phyloP scores from a whole-genome alignment of 2,888 invertebrate genomes.

The Iphiclides podalirius region DNA sequence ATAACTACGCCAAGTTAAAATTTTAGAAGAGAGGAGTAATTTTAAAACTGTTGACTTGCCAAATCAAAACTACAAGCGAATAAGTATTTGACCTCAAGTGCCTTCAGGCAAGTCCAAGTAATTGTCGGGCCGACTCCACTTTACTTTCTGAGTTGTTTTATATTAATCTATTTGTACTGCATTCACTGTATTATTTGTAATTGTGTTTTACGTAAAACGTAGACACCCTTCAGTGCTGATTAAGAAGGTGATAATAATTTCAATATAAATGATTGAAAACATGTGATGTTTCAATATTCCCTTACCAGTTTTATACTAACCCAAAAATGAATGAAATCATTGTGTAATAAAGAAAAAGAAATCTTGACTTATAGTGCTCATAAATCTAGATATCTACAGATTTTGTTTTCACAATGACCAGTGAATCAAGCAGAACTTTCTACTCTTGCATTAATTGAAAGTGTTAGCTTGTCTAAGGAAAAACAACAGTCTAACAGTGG shows the following conservation, averaged over 20 bases:
- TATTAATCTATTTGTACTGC: constrained; percentile 32
- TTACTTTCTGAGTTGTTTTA: constrained; percentile 34
- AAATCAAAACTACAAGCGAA: constrained; percentile 57
- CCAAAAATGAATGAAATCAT: background rate
- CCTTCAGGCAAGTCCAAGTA: constrained; percentile 69
- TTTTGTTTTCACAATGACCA: too few relatives aligned
- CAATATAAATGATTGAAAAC: constrained; percentile 71
- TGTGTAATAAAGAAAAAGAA: background rate
- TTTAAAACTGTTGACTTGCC: constrained; percentile 46
- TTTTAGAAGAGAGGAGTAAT: constrained; percentile 20
- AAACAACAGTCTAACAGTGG: too few relatives aligned
- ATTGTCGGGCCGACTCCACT: constrained; percentile 52
- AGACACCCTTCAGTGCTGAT: constrained; percentile 73
- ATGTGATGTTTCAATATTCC: constrained; percentile 38
- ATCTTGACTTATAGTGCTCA: too few relatives aligned
- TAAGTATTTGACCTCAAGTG: constrained; percentile 66
- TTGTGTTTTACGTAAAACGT: constrained; percentile 77
- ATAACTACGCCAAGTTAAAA: constrained; percentile 3
- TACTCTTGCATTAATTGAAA: too few relatives aligned
- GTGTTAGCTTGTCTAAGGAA: too few relatives aligned
- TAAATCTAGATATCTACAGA: too few relatives aligned
- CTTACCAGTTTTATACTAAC: background rate
- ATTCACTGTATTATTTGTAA: constrained; percentile 55
- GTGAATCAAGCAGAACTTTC: too few relatives aligned
- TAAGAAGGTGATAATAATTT: constrained; percentile 76